These are phyloP conservation scores for Crenuchus spilurus DNA, from an alignment of 2,797 vertebrate species.

Conservation along the genomic window DNA sequence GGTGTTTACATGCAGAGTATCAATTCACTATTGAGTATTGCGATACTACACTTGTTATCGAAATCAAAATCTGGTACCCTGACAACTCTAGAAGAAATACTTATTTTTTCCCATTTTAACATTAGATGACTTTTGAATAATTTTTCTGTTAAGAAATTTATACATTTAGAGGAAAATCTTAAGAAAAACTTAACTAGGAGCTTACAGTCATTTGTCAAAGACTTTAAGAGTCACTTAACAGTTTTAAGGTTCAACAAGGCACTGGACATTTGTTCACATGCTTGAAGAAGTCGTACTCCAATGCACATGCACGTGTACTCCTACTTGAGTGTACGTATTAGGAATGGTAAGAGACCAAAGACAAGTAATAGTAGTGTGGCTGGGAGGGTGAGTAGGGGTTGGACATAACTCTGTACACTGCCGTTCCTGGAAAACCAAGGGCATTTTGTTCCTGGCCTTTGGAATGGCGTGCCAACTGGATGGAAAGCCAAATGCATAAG, in stretches of 20 bases:
- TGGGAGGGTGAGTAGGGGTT: not conserved
- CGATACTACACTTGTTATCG: too few species aligned
- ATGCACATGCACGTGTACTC: too few species aligned
- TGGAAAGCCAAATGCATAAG: constrained; percentile 2
- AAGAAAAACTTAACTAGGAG: not conserved
- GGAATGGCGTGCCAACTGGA: constrained; percentile 10
- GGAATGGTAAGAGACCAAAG: not conserved
- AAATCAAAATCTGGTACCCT: too few species aligned
- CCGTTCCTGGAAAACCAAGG: constrained; percentile 35
- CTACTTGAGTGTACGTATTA: not conserved
- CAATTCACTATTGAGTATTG: too few species aligned
- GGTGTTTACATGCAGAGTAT: too few species aligned
- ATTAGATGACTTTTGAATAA: too few species aligned
- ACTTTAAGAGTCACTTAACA: not conserved
- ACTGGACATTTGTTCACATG: not conserved
- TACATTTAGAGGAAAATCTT: too few species aligned
- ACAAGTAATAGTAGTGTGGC: constrained; percentile 20
- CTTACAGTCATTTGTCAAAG: not conserved
- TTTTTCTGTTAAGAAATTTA: too few species aligned
- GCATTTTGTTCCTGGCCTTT: constrained; percentile 19
- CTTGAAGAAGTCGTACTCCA: not conserved
- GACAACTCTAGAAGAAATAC: too few species aligned
- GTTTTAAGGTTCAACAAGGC: too few species aligned
- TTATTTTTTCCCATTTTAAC: too few species aligned
- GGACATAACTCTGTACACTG: constrained; percentile 1